Evolutionary conservation across 92 coral and sea anemone species (phyloP), one percentile per base, ranked within the genome.

Genomic region (Scolanthus callimorphus): DNA sequence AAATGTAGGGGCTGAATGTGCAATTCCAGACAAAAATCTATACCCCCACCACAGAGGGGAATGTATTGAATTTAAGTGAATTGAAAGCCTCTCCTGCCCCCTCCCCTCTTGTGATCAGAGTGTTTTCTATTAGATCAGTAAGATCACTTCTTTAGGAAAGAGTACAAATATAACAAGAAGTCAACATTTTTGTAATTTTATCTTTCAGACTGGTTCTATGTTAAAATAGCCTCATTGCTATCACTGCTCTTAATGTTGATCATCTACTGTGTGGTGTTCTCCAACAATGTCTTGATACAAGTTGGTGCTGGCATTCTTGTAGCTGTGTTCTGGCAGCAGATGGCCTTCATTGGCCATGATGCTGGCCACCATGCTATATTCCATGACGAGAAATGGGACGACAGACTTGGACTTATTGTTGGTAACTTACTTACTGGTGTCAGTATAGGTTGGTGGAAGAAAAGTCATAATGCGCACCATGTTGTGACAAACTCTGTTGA

Each of bases 371-470:
- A 85, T 38, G 89, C 83, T 0, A 67, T 94, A 52, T 83, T 95
- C 9, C 97, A 94, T 56, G 70, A 89, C 54, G 67, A 53, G 10
- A 49, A 70, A 3, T 67, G 67, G 66, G 99, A 94, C 38, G 71
- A 70, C 60, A 37, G 47, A 17, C 84, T 94, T 45, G 99, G 99
- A 8, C 63, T 89, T 44, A 47, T 89, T 28, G 97, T 78, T 56
- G 99, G 99, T 20, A 94, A 94, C 71, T 55, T 78, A 23, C 65
- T 91, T 2, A 76, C 99, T 39, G 99, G 99, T 1, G 81, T 94
- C 59, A 86, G 99, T 63, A 81, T 94, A 51, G 97, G 94, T 0
- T 94, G 99, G 99, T 94, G 99, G 99, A 86, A 86, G 49, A 83
- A 73, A 31, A 94, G 97, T 57, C 99, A 94, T 39, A 89, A 94